Evolutionary conservation across 2,797 vertebrate species (phyloP).

Genomic region (Silurus aristotelis): DNA sequence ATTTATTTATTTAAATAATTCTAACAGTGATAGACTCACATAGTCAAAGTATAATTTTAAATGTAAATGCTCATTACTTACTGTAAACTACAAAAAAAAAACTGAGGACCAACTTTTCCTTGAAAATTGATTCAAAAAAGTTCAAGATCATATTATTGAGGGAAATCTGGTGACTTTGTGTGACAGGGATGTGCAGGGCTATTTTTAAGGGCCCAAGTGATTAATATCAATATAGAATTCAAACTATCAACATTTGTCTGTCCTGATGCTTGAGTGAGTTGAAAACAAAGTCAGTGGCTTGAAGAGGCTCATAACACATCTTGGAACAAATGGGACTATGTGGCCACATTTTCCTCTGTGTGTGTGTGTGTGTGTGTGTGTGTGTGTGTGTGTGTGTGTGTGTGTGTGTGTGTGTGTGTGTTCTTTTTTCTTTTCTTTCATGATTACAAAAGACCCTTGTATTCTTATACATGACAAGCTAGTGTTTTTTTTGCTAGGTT

Average conservation of each 20-base stretch:
- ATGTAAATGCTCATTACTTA: not conserved
- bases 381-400: not conserved
- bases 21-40: slow-evolving; percentile 26
- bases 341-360: slow-evolving; percentile 15
- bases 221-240: not conserved
- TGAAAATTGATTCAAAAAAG: not conserved
- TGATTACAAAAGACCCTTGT: slow-evolving; percentile 17
- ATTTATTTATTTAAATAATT: not conserved
- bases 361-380: not conserved
- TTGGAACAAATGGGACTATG: slow-evolving; percentile 26
- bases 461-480: not conserved
- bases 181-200: not conserved
- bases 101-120: not conserved
- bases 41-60: slow-evolving; percentile 1
- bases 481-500: not conserved
- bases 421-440: slow-evolving; percentile 5
- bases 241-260: not conserved
- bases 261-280: not conserved
- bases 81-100: not conserved
- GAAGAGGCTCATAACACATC: slow-evolving; percentile 30
- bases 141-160: not conserved
- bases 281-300: slow-evolving; percentile 3
- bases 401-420: not conserved
- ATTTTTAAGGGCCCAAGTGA: not conserved
- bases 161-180: not conserved